Conservation (phyloP, 1,140 invertebrate species). For the Caenorhabditis inopinata region DNA sequence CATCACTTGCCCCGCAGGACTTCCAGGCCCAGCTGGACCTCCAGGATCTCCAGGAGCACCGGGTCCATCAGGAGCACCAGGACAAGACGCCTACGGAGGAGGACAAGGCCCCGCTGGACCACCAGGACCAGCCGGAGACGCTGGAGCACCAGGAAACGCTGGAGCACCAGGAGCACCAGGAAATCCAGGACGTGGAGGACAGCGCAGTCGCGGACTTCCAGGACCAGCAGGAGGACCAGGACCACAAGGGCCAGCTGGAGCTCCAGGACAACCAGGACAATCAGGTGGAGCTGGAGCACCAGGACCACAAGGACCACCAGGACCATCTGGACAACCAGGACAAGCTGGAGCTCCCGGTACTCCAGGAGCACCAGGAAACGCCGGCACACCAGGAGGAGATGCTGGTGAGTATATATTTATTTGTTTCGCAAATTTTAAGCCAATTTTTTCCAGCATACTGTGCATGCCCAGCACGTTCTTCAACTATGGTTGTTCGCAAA, state of each 20-base stretch:
- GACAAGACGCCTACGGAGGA: too few species aligned
- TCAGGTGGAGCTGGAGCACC: slow-evolving; percentile 14
- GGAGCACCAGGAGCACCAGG: slow-evolving; percentile 34
- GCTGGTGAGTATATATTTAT: background rate
- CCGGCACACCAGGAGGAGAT: slow-evolving; percentile 22
- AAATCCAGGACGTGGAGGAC: slow-evolving; percentile 33
- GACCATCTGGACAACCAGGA: slow-evolving; percentile 57
- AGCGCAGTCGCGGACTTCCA: slow-evolving; percentile 50
- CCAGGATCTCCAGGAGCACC: slow-evolving; percentile 41
- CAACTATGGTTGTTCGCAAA: slow-evolving; percentile 1
- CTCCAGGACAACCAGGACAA: slow-evolving; percentile 40
- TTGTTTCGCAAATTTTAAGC: background rate
- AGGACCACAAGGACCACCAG: slow-evolving; percentile 54
- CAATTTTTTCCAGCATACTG: background rate
- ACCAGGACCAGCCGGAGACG: slow-evolving; percentile 28
- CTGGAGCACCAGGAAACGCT: slow-evolving; percentile 28
- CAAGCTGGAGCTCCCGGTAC: slow-evolving; percentile 62
- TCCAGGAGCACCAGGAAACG: slow-evolving; percentile 54
- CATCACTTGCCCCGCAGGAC: slow-evolving; percentile 51
- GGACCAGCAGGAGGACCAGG: slow-evolving; percentile 33
- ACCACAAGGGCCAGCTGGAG: background rate
- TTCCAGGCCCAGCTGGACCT: slow-evolving; percentile 29
- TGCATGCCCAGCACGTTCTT: slow-evolving; percentile 14
- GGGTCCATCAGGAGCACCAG: slow-evolving; percentile 37
- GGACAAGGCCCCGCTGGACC: slow-evolving; percentile 53